phyloP scores from a whole-genome alignment of 2,797 vertebrate species.

The Huso huso region DNA sequence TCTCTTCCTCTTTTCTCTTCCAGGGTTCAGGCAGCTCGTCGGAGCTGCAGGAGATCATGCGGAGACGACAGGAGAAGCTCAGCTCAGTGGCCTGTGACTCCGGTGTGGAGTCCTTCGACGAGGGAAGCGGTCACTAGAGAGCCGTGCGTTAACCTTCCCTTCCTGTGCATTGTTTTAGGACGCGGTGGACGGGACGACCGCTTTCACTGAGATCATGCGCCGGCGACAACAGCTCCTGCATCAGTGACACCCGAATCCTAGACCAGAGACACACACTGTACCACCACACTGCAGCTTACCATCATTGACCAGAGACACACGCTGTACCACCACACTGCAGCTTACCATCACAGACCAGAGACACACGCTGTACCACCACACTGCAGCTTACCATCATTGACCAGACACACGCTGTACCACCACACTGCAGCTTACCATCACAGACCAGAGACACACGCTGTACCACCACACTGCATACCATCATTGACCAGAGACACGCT shows the following conservation, averaged over 20 bases:
- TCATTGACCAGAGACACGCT: too few relatives aligned
- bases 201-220: constrained; percentile 55
- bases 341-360: too few relatives aligned
- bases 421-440: too few relatives aligned
- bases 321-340: too few relatives aligned
- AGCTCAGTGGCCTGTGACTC: constrained; percentile 77
- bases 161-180: constrained; percentile 43
- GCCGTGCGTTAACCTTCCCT: neutral
- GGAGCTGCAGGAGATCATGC: constrained; percentile 93
- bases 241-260: constrained; percentile 44
- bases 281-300: too few relatives aligned
- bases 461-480: too few relatives aligned
- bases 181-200: constrained; percentile 29
- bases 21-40: constrained; percentile 68
- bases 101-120: constrained; percentile 91
- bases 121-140: constrained; percentile 76
- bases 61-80: constrained; percentile 87
- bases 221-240: constrained; percentile 52
- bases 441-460: too few relatives aligned
- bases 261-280: constrained; percentile 7
- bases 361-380: too few relatives aligned
- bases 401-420: too few relatives aligned
- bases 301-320: too few relatives aligned
- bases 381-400: too few relatives aligned
- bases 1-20: constrained; percentile 18